Base-by-base conservation (phyloP, 2,888 invertebrate species). In the Catocala sponsa region DNA sequence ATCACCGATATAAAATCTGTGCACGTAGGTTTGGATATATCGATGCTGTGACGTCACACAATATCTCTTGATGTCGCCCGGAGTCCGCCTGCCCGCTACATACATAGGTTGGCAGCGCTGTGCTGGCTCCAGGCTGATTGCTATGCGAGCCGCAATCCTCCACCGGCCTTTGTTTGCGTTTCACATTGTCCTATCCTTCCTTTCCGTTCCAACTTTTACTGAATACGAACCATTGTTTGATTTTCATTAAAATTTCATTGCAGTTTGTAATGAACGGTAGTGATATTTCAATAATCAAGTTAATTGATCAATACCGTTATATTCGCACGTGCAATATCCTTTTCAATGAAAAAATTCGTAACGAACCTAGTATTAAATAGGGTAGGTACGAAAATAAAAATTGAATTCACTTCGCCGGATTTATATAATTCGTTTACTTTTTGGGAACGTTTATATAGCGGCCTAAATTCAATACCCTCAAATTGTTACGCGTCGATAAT, bases 161-260 rank as follows among this genome's bases (percentile, higher is more conserved):
- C 79, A 77, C 70, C 82, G 82, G 83, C 86, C 88, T 88, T 92
- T 92, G 92, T 92, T 91, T 86, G 85, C 78, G 63, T 71, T 80
- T 82, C 81, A 81, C 85, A 92, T 93, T 93, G 93, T 93, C 87
- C 85, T 74, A 76, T 80, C 84, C 78, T 78, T 82, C 83, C 86
- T 86, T 81, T 84, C 81, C 80, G 81, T 83, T 84, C 78, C 83
- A 79, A 86, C 83, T 90, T 91, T 89, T 87, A 86, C 86, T 82
- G 84, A 81, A 77, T 65, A 75, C 70, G 59, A 68, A 72, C 71
- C 76, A 82, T 81, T 82, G 82, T 77, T 74, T 77, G 61, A 78
- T 78, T 73, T 72, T 68, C 53, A 77, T 76, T 63, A 69, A 66
- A 65, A 70, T 65, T 72, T 68, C 46, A 77, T 77, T 74, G 61